Conservation (phyloP, 2,113 vertebrate species). For the Ciconia maguari region DNA sequence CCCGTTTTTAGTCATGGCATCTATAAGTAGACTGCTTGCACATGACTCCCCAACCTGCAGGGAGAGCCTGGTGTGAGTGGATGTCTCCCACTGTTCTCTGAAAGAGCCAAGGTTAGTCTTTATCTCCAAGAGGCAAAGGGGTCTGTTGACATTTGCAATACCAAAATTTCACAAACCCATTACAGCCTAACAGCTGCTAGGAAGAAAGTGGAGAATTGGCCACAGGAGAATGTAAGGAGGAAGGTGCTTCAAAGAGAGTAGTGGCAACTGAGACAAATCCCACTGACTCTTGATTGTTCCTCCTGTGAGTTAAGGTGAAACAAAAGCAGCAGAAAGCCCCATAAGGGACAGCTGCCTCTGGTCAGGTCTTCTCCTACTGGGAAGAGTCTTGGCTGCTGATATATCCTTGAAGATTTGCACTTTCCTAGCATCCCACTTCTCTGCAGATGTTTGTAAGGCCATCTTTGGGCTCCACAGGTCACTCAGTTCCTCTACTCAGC, state of each 20-base stretch:
- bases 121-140: not conserved
- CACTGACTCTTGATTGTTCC: not conserved
- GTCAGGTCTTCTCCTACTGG: not conserved
- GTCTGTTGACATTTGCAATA: not conserved
- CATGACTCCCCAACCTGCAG: not conserved
- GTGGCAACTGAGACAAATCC: not conserved
- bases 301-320: not conserved
- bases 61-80: not conserved
- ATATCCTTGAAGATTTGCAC: not conserved
- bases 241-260: not conserved
- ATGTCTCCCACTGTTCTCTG: not conserved
- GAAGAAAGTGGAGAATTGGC: not conserved
- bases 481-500: not conserved
- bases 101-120: not conserved
- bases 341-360: not conserved
- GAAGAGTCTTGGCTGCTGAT: not conserved
- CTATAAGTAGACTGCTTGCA: not conserved
- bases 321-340: not conserved
- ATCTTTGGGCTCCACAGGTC: not conserved
- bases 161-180: not conserved
- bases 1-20: not conserved
- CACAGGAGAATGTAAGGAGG: not conserved
- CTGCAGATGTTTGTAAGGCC: not conserved
- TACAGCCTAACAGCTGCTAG: not conserved
- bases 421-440: not conserved